Evolutionary conservation across 2,888 invertebrate genomes (phyloP), one percentile per base, ranked within the genome.

Genomic region (Theretra japonica): DNA sequence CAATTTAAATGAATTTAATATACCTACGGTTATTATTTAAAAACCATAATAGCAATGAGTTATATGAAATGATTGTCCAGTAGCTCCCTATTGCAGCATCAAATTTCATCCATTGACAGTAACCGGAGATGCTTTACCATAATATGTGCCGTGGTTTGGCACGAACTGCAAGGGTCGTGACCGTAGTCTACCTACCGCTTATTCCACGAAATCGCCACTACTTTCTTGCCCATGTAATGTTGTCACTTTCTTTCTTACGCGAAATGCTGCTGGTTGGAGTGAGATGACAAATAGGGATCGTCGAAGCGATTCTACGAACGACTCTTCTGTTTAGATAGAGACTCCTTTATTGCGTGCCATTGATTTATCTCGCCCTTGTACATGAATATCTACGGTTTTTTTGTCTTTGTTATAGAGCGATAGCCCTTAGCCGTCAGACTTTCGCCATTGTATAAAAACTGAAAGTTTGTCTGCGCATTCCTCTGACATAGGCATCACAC

Each of bases 271-370:
- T 23, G 15, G 7, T 28, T 60, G 28, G 59, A 17, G 58, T 28
- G 28, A 28, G 25, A 23, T 65, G 17, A 65, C 17, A 65, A 11
- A 41, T 41, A 15, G 4, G 2, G 41, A 5, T 15, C 41, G 11
- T 15, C 23, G 23, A 23, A 33, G 21, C 62, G 21, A n/a, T n/a
- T 28, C 28, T 5, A 28, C n/a, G 28, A 2, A 4, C 41, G 23
- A 48, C 65, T 48, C 65, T 65, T 65, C 41, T 2, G 59, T 28
- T 48, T 15, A 23, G 23, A 60, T 30, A 41, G 23, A 21, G 17
- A 41, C 23, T 62, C 41, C 33, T 62, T 65, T 48, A 41, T 23
- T 65, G 41, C 62, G 62, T 65, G 65, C 65, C 48, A 48, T 65
- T 65, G 48, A 65, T 23, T 23, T 65, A 41, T 41, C 41, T 0